Evolutionary conservation across 2,113 vertebrate genomes (phyloP), one percentile per base, ranked within the genome.

Genomic region (Sapajus apella): DNA sequence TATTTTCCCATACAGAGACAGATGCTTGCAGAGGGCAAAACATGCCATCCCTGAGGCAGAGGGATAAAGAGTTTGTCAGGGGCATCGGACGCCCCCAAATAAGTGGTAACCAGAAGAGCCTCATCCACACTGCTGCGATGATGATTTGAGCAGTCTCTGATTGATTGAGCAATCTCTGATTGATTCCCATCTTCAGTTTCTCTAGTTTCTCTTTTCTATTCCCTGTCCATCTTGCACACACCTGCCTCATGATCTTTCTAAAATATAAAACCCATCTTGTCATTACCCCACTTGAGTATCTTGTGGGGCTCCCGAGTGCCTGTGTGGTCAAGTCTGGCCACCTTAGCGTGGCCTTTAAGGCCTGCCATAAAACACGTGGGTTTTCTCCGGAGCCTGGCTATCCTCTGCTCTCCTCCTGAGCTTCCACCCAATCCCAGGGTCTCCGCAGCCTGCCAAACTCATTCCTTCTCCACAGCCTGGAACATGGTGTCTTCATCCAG

Each of bases 21-120:
- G 55, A 13, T 55, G 58, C 30, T 45, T 6, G 16, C 2, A 3
- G 30, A 23, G 16, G 45, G 30, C 21, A 13, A n/a, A n/a, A 10
- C 6, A 5, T 1, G 16, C 2, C 40, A 9, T n/a, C 37, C 16
- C 43, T 1, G 3, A 0, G 3, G 3, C 13, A 1, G 0, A 1
- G 32, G 68, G 27, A 27, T 0, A 17, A 32, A 27, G 6, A 5
- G 25, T 5, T 18, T 18, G 3, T 37, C 75, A 58, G 89, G 61
- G n/a, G 10, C 55, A 1, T 5, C 0, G 5, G 66, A 18, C 4
- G 2, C 43, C 76, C 72, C 13, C 4, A 21, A 18, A 16, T 47
- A 21, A 35, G 14, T 5, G 35, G 80, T 37, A 83, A 43, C 35
- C 9, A 4, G 56, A 14, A 75, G 79, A 17, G 16, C 25, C 18